Percentiles rank a stretch among this genome's conserved stretches.
Evolutionary conservation across 2,888 invertebrate genomes (phyloP).

Genomic region (Tetragonula carbonaria): DNA sequence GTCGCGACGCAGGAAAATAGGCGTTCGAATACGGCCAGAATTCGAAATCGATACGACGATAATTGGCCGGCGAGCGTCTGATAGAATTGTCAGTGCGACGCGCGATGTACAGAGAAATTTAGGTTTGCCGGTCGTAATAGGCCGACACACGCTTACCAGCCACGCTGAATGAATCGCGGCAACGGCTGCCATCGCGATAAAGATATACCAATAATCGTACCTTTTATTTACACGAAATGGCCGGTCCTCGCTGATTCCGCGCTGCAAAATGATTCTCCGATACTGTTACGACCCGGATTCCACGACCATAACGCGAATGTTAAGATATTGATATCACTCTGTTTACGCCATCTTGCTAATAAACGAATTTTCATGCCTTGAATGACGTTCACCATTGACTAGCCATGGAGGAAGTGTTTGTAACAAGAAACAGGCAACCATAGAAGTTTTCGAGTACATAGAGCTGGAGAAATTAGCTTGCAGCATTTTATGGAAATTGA

Average conservation of each 20-base stretch:
- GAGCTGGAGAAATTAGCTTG: background rate
- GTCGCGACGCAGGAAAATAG: background rate
- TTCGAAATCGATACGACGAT: conserved; percentile 61
- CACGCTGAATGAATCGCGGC: conserved; percentile 23
- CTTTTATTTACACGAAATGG: conserved; percentile 41
- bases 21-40: conserved; percentile 42
- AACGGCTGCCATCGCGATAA: conserved; percentile 27
- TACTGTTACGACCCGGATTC: conserved; percentile 1
- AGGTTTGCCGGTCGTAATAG: conserved; percentile 33
- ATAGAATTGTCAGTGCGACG: conserved; percentile 52
- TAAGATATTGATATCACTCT: background rate
- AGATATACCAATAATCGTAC: conserved; percentile 44
- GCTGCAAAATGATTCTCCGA: conserved; percentile 2
- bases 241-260: background rate
- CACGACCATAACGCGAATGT: background rate
- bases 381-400: background rate
- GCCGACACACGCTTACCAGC: conserved; percentile 30
- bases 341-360: background rate
- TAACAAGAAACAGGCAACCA: background rate
- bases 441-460: background rate
- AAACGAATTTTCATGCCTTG: background rate
- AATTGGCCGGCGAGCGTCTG: conserved; percentile 54
- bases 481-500: too few relatives aligned
- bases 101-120: conserved; percentile 47
- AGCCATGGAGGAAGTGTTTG: background rate